A percentile compares a stretch with the other conserved stretches of the same genome.
Evolutionary conservation across 2,888 invertebrate genomes (phyloP).

Genomic region (Cheilosia urbana): DNA sequence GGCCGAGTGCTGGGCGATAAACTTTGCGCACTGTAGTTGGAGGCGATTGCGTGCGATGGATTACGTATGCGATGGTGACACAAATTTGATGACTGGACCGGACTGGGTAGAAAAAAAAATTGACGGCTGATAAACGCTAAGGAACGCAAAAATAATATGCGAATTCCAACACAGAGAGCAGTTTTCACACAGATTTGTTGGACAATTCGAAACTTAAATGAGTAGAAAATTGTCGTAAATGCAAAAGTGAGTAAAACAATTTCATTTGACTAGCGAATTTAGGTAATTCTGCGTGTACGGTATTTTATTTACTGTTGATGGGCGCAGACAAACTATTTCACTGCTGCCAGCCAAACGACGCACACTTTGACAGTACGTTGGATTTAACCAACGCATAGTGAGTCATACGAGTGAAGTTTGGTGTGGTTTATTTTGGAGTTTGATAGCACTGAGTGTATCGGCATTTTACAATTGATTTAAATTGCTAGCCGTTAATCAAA

Average conservation of each 20-base stretch:
- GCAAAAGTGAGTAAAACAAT: slow-evolving; percentile 30
- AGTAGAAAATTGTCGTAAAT: not conserved
- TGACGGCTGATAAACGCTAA: slow-evolving; percentile 51
- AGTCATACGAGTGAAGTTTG: slow-evolving; percentile 13
- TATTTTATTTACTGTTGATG: slow-evolving; percentile 30
- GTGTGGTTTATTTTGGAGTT: not conserved
- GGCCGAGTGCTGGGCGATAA: slow-evolving; percentile 63
- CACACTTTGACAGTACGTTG: slow-evolving; percentile 51
- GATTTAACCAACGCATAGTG: not conserved
- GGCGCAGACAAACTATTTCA: slow-evolving; percentile 25
- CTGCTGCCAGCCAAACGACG: slow-evolving; percentile 36
- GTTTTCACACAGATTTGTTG: not conserved
- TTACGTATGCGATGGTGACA: slow-evolving; percentile 38
- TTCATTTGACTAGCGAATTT: slow-evolving; percentile 61
- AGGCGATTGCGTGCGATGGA: slow-evolving; percentile 62
- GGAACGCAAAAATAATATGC: slow-evolving; percentile 58
- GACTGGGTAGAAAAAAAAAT: slow-evolving; percentile 6
- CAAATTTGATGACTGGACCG: slow-evolving; percentile 60
- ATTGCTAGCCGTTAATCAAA: too few species aligned
- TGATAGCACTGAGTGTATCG: not conserved
- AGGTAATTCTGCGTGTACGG: slow-evolving; percentile 7
- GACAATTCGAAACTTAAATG: not conserved
- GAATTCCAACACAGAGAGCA: slow-evolving; percentile 45
- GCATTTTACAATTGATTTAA: not conserved
- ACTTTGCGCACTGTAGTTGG: slow-evolving; percentile 43